phyloP scores from a whole-genome alignment of 2,113 vertebrate genomes.

The Hoplias malabaricus region DNA sequence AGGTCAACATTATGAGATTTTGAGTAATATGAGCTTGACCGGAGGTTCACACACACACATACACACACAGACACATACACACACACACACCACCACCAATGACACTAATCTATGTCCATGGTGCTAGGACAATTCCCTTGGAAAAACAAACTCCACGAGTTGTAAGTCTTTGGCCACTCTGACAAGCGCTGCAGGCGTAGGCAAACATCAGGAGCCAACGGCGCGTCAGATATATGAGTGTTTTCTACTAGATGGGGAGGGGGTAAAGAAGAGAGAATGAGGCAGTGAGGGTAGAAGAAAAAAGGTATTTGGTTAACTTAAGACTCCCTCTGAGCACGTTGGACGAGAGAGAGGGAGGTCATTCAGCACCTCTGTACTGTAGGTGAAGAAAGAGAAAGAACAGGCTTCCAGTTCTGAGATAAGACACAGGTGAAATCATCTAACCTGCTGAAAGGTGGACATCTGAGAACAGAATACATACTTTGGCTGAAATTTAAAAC shows the following conservation, averaged over 20 bases:
- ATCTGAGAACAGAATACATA: not conserved
- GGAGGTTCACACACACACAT: not conserved
- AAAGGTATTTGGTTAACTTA: conserved; percentile 56
- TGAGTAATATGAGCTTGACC: not conserved
- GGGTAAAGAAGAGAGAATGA: not conserved
- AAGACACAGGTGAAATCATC: conserved; percentile 13
- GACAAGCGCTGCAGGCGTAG: conserved; percentile 62
- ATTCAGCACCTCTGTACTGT: not conserved
- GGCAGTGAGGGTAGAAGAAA: not conserved
- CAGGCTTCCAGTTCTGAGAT: not conserved
- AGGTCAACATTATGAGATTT: not conserved
- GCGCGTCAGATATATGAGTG: conserved; percentile 67
- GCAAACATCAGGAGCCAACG: conserved; percentile 69
- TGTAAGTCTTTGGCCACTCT: conserved; percentile 52
- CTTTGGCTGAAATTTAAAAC: not conserved
- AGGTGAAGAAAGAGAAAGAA: conserved; percentile 23
- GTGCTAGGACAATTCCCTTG: conserved; percentile 27
- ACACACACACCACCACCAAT: not conserved
- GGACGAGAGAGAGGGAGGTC: not conserved
- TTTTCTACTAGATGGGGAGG: conserved; percentile 64
- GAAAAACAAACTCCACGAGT: conserved; percentile 56
- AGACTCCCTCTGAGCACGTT: conserved; percentile 45
- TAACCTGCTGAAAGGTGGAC: conserved; percentile 1
- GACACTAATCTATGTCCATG: not conserved
- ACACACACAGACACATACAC: conserved; percentile 26